A percentile compares a stretch with the other conserved stretches of the same genome.
phyloP scores from a whole-genome alignment of 2,113 vertebrate species.

The Prochilodus magdalenae region DNA sequence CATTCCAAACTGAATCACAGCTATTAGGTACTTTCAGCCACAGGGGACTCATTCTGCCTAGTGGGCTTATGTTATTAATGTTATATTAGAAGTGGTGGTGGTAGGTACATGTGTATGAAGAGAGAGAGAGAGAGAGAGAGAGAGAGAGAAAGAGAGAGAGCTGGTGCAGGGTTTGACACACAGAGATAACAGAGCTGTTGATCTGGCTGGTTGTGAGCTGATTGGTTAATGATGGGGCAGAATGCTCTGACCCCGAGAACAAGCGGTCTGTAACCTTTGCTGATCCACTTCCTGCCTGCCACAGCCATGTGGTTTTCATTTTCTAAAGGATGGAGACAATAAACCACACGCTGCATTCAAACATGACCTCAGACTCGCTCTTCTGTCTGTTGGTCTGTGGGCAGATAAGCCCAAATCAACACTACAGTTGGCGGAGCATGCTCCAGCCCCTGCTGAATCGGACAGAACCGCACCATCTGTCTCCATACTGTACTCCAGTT shows the following conservation, averaged over 20 bases:
- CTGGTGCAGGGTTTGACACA: neutral
- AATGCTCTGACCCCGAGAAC: neutral
- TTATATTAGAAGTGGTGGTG: too few relatives aligned
- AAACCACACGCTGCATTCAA: neutral
- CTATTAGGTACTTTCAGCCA: too few relatives aligned
- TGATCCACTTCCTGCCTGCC: neutral
- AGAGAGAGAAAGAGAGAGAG: neutral
- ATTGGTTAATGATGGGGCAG: neutral
- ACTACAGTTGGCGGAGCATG: slow-evolving; percentile 14
- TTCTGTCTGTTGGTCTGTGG: neutral
- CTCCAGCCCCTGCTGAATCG: slow-evolving; percentile 33
- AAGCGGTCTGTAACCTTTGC: neutral
- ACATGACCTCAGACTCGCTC: neutral
- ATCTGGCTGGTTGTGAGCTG: neutral
- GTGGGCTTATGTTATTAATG: too few relatives aligned
- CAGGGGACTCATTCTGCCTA: too few relatives aligned
- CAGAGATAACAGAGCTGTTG: neutral
- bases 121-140: too few relatives aligned
- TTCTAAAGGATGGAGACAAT: neutral
- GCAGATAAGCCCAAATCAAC: neutral
- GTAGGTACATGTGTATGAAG: too few relatives aligned
- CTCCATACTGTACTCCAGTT: slow-evolving; percentile 36
- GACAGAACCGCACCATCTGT: slow-evolving; percentile 48
- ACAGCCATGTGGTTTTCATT: neutral
- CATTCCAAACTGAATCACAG: too few relatives aligned